These are phyloP conservation scores for Calliopsis andreniformis DNA, from an alignment of 1,140 invertebrate genomes.

Conservation along the genomic window DNA sequence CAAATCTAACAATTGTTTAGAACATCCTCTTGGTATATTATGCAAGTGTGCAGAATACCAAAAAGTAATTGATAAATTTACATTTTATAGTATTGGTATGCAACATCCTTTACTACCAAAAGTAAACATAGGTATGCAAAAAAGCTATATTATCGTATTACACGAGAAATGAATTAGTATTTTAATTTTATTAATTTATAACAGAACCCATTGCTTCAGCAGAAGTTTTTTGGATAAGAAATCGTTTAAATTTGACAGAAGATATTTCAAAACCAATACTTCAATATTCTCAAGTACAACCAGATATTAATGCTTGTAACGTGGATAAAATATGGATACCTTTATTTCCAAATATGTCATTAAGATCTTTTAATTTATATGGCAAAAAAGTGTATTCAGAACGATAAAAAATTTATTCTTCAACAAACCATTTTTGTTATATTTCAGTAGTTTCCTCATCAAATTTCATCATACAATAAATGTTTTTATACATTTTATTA, in stretches of 20 bases:
- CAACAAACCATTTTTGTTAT: slow-evolving; percentile 3
- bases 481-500: slow-evolving; percentile 27
- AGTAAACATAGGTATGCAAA: slow-evolving; percentile 24
- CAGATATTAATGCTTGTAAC: slow-evolving; percentile 18
- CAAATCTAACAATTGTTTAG: slow-evolving; percentile 19
- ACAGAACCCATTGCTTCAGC: slow-evolving; percentile 43
- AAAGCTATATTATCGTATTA: no score
- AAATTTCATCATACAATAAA: slow-evolving; percentile 31
- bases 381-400: slow-evolving; percentile 5
- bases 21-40: slow-evolving; percentile 52
- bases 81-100: slow-evolving; percentile 32
- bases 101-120: slow-evolving; percentile 5
- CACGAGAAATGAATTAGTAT: background rate
- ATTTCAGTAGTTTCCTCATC: slow-evolving; percentile 3
- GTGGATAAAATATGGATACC: slow-evolving; percentile 37
- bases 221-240: slow-evolving; percentile 38
- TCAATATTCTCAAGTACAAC: slow-evolving; percentile 1
- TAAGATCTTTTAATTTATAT: slow-evolving; percentile 17
- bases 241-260: background rate
- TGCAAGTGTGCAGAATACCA: slow-evolving; percentile 49
- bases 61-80: slow-evolving; percentile 39
- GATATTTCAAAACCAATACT: slow-evolving; percentile 39
- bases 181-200: background rate
- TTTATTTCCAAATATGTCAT: slow-evolving; percentile 8
- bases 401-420: background rate